Conservation (phyloP, 2,888 invertebrate species). For the Galerucella pusilla region DNA sequence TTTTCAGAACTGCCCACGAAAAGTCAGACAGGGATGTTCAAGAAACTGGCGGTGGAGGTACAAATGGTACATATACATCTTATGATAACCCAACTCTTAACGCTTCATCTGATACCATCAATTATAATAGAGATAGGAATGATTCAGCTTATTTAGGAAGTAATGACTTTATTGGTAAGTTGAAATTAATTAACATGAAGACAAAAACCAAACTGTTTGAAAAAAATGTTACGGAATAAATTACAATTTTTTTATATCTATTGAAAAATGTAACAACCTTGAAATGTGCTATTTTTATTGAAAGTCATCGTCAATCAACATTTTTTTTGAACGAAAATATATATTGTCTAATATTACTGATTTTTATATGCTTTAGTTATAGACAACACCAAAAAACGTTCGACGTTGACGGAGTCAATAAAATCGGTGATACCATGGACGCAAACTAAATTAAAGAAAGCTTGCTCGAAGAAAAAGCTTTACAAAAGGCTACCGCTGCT, state of each 20-base stretch:
- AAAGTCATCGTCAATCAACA: not conserved
- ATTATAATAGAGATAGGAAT: constrained; percentile 49
- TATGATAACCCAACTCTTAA: constrained; percentile 63
- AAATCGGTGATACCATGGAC: constrained; percentile 61
- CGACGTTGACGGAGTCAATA: constrained; percentile 46
- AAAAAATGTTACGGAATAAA: not conserved
- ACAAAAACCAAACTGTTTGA: not conserved
- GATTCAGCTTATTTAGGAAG: constrained; percentile 64
- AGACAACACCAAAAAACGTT: constrained; percentile 45
- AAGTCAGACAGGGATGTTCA: constrained; percentile 56
- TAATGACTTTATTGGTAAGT: constrained; percentile 71
- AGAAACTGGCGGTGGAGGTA: constrained; percentile 57
- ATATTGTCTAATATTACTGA: not conserved
- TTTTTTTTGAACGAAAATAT: not conserved
- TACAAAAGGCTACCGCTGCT: constrained; percentile 80
- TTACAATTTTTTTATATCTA: constrained; percentile 8
- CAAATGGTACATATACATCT: constrained; percentile 56
- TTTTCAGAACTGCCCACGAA: constrained; percentile 46
- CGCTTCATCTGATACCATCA: constrained; percentile 59
- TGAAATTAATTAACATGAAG: not conserved
- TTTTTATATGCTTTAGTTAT: constrained; percentile 39
- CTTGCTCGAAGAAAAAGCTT: constrained; percentile 78
- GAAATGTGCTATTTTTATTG: not conserved
- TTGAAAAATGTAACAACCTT: not conserved
- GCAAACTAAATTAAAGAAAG: constrained; percentile 64